Base-by-base conservation (phyloP, 2,888 invertebrate genomes). In the Agrotis exclamationis region DNA sequence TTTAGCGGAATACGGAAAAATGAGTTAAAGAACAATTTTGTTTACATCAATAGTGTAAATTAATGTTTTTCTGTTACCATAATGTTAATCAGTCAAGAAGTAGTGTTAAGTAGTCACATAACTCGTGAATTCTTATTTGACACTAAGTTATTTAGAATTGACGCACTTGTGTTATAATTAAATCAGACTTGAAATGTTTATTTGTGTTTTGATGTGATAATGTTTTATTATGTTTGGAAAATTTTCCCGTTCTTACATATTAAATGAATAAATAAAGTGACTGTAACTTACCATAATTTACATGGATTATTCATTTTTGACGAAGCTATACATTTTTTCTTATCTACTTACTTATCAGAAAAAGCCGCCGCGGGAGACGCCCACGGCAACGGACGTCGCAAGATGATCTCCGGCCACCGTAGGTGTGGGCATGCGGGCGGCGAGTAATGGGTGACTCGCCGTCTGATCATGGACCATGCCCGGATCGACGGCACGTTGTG, bases 121-220 rank as follows among this genome's bases (percentile, higher is more conserved):
- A 28, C 18, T 65, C 62, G 72, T 79, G 56, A 57, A 48, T 24
- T 64, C 6, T 47, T 51, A 45, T 65, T 79, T 73, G 48, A 53
- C 74, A 58, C 20, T 45, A 18, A 24, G 1, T 18, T 60, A 53
- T 24, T 33, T 39, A 50, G 5, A 59, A 68, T 59, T 76, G 1
- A 58, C 64, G 56, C 20, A 62, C 11, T 44, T 2, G 28, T 57
- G 45, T 48, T 45, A 63, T 14, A 47, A 76, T 50, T 18, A 50
- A 18, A 20, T 63, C 22, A 13, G 14, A 14, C 16, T 53, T 28
- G 11, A 9, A 47, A 58, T 58, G 47, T 53, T 58, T 57, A 44
- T 57, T 28, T 39, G 14, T 53, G 14, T 53, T 28, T 5, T 44
- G 13, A 13, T 44, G 16, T 45, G 2, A 64, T 33, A 16, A 74